Evolutionary conservation across 2,113 vertebrate species (phyloP), one percentile per base, ranked within the genome.

Genomic region (Halcyon malimbica): DNA sequence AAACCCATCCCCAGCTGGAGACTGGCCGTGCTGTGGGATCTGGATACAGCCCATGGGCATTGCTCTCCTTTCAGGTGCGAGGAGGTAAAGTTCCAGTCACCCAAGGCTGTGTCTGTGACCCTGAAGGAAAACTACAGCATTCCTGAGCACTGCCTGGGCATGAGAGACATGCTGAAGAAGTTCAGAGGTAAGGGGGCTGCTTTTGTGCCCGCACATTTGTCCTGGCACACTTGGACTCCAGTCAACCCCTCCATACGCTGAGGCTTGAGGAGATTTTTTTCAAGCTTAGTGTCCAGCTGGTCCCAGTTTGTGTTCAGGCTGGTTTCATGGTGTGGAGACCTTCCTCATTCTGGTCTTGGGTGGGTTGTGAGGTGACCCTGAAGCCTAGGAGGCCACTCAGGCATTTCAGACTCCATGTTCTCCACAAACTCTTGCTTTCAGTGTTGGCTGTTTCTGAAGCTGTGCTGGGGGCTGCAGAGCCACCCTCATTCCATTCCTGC

Each of bases 81-180:
- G 67, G 53, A 2, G 5, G 3, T 84, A 8, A 93, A 81, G 33
- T 71, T 94, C 37, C 88, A 51, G 16, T 74, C 65, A 25, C 83
- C 74, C 41, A 75, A 59, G 37, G 6, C 86, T 50, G 91, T 92
- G 69, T 92, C 95, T 0, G 69, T 96, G 80, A 78, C 65, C 9
- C 77, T 97, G 86, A 93, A 68, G 81, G 96, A 96, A 83, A 77
- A 96, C 77, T 97, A 97, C 90, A 96, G 92, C 83, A 96, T 96
- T 73, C 96, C 96, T 0, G 96, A 95, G 31, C 83, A 1, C 73
- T 97, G 95, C 77, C 80, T 96, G 80, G 44, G 95, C n/a, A 65
- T 89, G 94, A 97, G 96, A 77, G 90, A 97, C 39, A 92, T 97
- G 96, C 90, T 97, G 92, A 96, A 95, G 94, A 95, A 90, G 78